Evolutionary conservation across 2,113 vertebrate genomes (phyloP).

Genomic region (Furnarius figulus): DNA sequence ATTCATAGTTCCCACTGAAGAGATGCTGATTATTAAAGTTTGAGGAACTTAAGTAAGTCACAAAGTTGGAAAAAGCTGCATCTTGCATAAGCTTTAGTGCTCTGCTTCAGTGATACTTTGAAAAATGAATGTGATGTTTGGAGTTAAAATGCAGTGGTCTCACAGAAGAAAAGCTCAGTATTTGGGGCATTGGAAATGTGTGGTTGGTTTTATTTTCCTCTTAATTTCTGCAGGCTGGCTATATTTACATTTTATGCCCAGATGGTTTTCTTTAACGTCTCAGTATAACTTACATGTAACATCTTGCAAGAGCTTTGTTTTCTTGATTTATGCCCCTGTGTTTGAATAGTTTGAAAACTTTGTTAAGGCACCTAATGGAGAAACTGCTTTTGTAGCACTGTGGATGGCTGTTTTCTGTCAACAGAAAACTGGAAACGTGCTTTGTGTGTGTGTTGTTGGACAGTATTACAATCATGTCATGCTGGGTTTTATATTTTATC

Average conservation of each 20-base stretch:
- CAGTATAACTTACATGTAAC: constrained; percentile 9
- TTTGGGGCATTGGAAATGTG: not conserved
- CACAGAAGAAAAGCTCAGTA: not conserved
- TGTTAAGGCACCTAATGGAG: constrained; percentile 14
- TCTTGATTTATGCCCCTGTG: constrained; percentile 56
- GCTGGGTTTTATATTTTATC: not conserved
- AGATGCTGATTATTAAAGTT: not conserved
- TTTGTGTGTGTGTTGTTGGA: not conserved
- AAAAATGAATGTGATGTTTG: not conserved
- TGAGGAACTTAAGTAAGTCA: not conserved
- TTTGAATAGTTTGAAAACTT: constrained; percentile 46
- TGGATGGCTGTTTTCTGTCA: constrained; percentile 41
- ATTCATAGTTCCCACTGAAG: not conserved
- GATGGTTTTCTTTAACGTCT: constrained; percentile 61
- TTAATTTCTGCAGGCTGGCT: constrained; percentile 4
- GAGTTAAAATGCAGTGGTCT: not conserved
- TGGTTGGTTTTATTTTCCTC: constrained; percentile 39
- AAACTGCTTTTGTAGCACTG: not conserved
- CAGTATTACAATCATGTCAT: not conserved
- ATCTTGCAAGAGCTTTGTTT: constrained; percentile 33
- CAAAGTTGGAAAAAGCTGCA: not conserved
- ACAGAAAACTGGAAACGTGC: not conserved
- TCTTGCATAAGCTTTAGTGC: not conserved
- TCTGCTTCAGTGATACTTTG: not conserved
- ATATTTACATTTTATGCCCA: constrained; percentile 53